Base-by-base conservation (phyloP, 2,113 vertebrate genomes). In the Centrocercus urophasianus region DNA sequence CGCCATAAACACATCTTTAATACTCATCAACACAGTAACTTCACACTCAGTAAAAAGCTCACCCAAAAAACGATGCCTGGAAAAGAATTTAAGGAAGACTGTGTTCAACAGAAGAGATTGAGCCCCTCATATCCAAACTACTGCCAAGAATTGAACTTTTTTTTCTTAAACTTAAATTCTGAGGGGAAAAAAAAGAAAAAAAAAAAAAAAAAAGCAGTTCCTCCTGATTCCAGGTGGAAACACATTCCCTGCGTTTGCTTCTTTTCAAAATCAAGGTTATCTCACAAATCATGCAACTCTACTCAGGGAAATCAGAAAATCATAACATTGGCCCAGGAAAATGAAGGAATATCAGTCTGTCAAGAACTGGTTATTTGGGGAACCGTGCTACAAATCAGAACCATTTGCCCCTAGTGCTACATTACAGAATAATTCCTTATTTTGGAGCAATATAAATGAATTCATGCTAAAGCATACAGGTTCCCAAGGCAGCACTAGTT, bases 1-100 rank as follows among this genome's bases (percentile, higher is more conserved):
- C 12, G 77, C 48, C 80, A 85, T 89, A 93, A 92, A 92, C 86
- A 87, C 74, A 8, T 76, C 74, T 79, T 84, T 73, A 85, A 63
- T 42, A 45, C 19, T 59, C 74, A 89, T 61, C 74, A 87, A 30
- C 59, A 54, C 48, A 2, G 3, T 42, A 65, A 89, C 63, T 69
- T 85, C 89, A 65, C 48, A 75, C 66, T 21, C 30, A 10, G 42
- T 83, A 80, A 48, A 69, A 88, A 28, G 48, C 54, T 82, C 82
- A 82, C 52, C 61, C 81, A 65, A 86, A 83, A 71, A 81, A 18
- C 1, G 8, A 80, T 32, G 52, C 20, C 66, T 84, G 40, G 19
- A 30, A 57, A 75, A 74, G 45, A 47, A 74, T 28, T 60, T 43
- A 64, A 89, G 77, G 74, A 45, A 60, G 74, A 78, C 4, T 34